These are phyloP conservation scores for Tylochromis polylepis DNA, from an alignment of 2,113 vertebrate genomes.

Conservation along the genomic window DNA sequence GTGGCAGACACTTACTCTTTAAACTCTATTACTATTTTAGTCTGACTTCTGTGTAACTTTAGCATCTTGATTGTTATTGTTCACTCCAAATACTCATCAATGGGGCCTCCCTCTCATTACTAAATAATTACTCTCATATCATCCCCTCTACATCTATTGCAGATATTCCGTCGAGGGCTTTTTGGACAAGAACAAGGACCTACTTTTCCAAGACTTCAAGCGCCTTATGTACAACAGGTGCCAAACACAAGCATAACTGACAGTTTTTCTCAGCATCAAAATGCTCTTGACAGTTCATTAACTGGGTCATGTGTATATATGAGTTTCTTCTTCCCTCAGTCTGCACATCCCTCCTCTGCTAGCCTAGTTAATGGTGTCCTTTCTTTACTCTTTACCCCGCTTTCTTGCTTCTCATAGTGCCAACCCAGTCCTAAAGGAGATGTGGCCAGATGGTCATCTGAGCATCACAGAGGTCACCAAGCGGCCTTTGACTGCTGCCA, in stretches of 20 bases:
- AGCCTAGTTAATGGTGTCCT: not conserved
- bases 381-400: not conserved
- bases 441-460: slow-evolving; percentile 93
- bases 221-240: slow-evolving; percentile 91
- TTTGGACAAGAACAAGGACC: slow-evolving; percentile 93
- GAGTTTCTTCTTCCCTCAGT: not conserved
- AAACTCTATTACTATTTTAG: not conserved
- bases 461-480: slow-evolving; percentile 94
- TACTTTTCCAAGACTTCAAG: slow-evolving; percentile 94
- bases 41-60: not conserved
- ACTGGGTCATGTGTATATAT: slow-evolving; percentile 6
- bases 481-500: slow-evolving; percentile 84
- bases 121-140: not conserved
- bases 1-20: not conserved
- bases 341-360: not conserved
- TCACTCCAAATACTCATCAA: not conserved
- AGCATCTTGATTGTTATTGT: not conserved
- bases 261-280: not conserved
- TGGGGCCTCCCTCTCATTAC: not conserved
- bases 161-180: slow-evolving; percentile 92
- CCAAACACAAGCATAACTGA: not conserved
- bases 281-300: not conserved
- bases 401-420: slow-evolving; percentile 55
- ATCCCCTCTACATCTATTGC: slow-evolving; percentile 1
- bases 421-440: slow-evolving; percentile 80